Evolutionary conservation across 2,888 invertebrate genomes (phyloP), one percentile per base, ranked within the genome.

Genomic region (Agrotis puta): DNA sequence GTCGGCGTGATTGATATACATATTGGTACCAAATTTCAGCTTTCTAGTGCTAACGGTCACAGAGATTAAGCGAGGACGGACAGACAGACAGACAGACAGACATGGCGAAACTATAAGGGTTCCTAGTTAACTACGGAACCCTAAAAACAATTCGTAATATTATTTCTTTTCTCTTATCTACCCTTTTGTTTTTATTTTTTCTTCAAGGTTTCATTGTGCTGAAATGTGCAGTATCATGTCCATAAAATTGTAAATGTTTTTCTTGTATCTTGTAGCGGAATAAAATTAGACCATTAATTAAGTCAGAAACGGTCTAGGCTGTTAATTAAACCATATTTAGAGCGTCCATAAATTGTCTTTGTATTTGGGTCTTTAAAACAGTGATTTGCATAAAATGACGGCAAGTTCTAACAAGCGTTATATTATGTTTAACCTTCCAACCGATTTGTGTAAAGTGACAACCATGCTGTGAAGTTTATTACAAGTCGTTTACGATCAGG

Each of bases 311-410:
- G n/a, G 18, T 39, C 16, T 87, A 77, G 86, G 90, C 90, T 87
- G 83, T 82, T 83, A 82, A 79, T 85, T 80, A 89, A 88, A 86
- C 81, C 78, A 80, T 81, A 87, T 77, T 90, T 87, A 75, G 53
- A 77, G 76, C 77, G 81, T 71, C 78, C 83, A 86, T 88, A 87
- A 89, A 89, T 82, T 88, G 87, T 85, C 81, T 64, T 87, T 87
- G 85, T 87, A 76, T 88, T 86, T 81, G 88, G 82, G 77, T 84
- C 83, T 89, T 89, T 90, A 87, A 86, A 89, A 88, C 84, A 84
- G 78, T 86, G 73, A 87, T 91, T 89, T 89, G 85, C 82, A 78
- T 79, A 61, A 80, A 85, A 83, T 84, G 78, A 85, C 82, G 74
- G 45, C 67, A 66, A 84, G 82, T 85, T 84, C 74, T 56, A 56